phyloP scores from a whole-genome alignment of 2,797 vertebrate genomes.

The Aplochiton taeniatus region DNA sequence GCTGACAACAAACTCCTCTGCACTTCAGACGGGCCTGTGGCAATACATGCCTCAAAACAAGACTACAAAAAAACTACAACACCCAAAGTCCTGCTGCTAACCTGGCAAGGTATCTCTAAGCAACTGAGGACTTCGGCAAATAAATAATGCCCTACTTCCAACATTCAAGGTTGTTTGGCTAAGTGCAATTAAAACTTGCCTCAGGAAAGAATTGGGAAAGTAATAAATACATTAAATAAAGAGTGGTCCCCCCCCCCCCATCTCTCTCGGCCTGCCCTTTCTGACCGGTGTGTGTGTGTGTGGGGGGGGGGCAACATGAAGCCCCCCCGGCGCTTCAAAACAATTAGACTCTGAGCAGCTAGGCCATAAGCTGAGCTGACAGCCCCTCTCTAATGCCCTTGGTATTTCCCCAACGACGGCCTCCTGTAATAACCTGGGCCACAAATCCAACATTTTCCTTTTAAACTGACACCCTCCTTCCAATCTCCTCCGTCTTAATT shows the following conservation, averaged over 20 bases:
- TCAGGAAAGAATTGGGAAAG: no score
- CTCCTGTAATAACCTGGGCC: background rate
- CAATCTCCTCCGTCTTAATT: conserved; percentile 31
- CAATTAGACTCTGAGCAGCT: conserved; percentile 35
- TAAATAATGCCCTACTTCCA: no score
- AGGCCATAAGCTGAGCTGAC: conserved; percentile 38
- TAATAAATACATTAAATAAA: no score
- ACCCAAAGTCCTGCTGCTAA: no score
- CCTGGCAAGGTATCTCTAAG: no score
- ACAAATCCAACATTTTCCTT: conserved; percentile 32
- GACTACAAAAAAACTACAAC: no score
- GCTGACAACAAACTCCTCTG: background rate
- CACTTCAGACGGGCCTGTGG: background rate
- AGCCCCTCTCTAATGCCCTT: conserved; percentile 44
- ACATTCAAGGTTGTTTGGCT: no score
- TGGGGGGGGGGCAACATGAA: background rate
- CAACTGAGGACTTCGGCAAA: no score
- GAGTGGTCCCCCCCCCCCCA: no score
- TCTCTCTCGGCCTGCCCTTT: no score
- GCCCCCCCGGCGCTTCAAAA: conserved; percentile 11
- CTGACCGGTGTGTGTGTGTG: no score
- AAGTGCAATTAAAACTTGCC: no score
- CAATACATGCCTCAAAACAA: conserved; percentile 1
- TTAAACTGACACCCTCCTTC: conserved; percentile 32
- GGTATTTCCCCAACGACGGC: conserved; percentile 42